Base-by-base conservation (phyloP, 2,797 vertebrate genomes). In the Lepus townsendii region DNA sequence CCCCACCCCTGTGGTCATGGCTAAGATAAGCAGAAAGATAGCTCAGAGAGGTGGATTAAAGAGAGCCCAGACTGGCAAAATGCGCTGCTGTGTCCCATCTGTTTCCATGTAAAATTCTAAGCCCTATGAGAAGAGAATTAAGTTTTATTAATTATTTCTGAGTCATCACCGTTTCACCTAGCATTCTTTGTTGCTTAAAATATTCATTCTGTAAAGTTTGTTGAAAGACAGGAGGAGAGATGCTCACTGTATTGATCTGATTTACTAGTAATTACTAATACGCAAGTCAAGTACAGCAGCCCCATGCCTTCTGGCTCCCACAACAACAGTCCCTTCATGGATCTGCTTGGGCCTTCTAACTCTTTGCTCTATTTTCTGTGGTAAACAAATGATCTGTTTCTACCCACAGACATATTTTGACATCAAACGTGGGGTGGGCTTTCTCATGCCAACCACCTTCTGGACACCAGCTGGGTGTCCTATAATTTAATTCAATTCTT, bases 401-500 rank as follows among this genome's bases (percentile, higher is more conserved):
- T 91, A 63, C 35, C 30, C 84, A 88, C 57, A 65, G 27, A 83
- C 63, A 71, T 63, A 3, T 32, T 54, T 17, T 88, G 42, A 82
- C 77, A 77, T 54, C 9, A 50, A 65, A 78, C 71, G 32, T 71
- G 22, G 11, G 62, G 17, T 72, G 62, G 52, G 50, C 16, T n/a
- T 32, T 3, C 20, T 42, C 63, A 71, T 10, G 71, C 14, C 54
- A 92, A 47, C 24, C 42, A 78, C 24, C 26, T 14, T 62, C 38
- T 17, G 62, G n/a, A 88, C 30, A 52, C 52, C 69, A 77, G 6
- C 16, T 95, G 83, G 20, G 63, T 77, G 63, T 78, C 82, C 84
- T 78, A 27, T n/a, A 69, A 35, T 54, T 92, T 88, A 88, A 71
- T 71, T 95, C 26, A 91, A 65, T 71, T 76, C 42, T 77, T 42